Conservation (phyloP, 2,888 invertebrate genomes). For the Drosophila colorata region DNA sequence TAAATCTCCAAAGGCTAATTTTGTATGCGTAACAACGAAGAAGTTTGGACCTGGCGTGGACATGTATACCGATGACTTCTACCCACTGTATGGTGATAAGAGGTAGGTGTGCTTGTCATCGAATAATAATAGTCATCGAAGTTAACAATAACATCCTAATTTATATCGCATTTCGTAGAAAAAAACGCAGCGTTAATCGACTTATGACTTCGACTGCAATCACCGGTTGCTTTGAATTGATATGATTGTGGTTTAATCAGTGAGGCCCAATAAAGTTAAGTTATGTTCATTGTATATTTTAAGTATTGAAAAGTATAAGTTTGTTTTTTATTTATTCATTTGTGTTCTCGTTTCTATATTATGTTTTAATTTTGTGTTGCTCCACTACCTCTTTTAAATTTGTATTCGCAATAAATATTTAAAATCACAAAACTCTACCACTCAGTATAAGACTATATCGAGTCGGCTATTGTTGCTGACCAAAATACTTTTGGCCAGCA, state of each 20-base stretch:
- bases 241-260: neutral
- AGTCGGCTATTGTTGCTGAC: too few species aligned
- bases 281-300: neutral
- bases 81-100: constrained; percentile 71
- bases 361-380: too few species aligned
- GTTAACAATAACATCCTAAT: neutral
- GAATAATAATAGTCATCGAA: too few species aligned
- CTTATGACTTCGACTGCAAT: constrained; percentile 21
- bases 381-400: too few species aligned
- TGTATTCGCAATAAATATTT: too few species aligned
- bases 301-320: neutral
- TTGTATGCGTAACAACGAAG: constrained; percentile 15
- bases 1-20: neutral
- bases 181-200: constrained; percentile 36
- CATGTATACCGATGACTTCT: constrained; percentile 61
- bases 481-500: too few species aligned
- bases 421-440: too few species aligned
- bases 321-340: too few species aligned
- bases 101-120: constrained; percentile 45
- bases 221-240: constrained; percentile 28
- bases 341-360: too few species aligned
- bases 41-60: constrained; percentile 59
- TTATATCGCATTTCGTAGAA: constrained; percentile 31
- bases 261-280: neutral
- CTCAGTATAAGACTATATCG: too few species aligned